Base-by-base conservation (phyloP, 1,140 invertebrate species). In the Nilaparvata lugens region DNA sequence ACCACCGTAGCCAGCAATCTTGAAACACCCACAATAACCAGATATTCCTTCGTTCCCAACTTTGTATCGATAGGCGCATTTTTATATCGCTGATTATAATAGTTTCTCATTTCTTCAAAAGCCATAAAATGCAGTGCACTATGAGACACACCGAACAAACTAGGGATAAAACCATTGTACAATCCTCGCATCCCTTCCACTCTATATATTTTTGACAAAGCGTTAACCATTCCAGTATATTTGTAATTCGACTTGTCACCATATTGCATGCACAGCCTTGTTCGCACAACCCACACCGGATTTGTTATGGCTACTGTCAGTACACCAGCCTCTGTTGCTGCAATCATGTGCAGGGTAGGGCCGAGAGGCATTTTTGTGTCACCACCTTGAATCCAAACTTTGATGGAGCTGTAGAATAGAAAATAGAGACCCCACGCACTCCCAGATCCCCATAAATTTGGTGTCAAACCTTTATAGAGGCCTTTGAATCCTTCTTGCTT, bases 111-210 rank as follows among this genome's bases (percentile, higher is more conserved):
- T 77, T 97, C 93, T 79, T 98, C 96, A 73, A 99, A 99, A 16
- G 88, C 87, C 89, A 97, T 96, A 75, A 99, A 98, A 76, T 99
- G 97, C 66, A 99, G 79, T 40, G 95, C 93, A 68, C 97, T 97
- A 78, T 99, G 96, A 0, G 92, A 93, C 42, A 98, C 95, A 11
- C 96, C 96, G 77, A 98, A 90, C 77, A 98, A 85, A 64, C 95
- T 95, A 64, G 96, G 96, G 70, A 98, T 80, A 74, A 98, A 95
- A 61, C 96, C 96, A 89, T 95, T 85, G 72, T 98, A 98, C 18
- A 96, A 77, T 18, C 95, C 95, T 62, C 84, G 73, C 58, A 97
- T 74, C 40, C 96, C 96, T 78, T 99, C 95, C 42, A 82, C 82
- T 71, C 77, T 84, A 73, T 91, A 95, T 67, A 97, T 95, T 79